A percentile compares a stretch with the other conserved stretches of the same genome.
phyloP scores from a whole-genome alignment of 2,797 vertebrate species.

The Psittacula echo region DNA sequence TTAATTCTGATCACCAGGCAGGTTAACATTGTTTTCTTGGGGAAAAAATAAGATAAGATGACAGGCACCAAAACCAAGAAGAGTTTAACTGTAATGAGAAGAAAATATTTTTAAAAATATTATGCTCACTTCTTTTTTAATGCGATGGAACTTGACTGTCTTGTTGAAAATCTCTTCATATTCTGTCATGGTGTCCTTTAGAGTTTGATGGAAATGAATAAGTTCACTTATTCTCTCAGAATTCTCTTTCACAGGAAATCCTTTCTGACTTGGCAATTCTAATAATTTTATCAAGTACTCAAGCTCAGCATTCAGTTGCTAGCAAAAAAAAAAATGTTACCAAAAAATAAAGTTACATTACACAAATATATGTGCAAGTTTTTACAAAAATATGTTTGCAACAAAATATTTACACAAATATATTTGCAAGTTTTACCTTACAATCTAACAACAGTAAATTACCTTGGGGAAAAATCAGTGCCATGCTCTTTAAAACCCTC shows the following conservation, averaged over 20 bases:
- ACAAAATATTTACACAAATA: no score
- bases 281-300: slow-evolving; percentile 80
- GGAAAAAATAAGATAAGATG: background rate
- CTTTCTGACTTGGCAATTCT: slow-evolving; percentile 78
- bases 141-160: slow-evolving; percentile 82
- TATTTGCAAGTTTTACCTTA: background rate
- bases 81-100: background rate
- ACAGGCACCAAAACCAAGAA: background rate
- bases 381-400: no score
- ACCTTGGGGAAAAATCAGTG: background rate
- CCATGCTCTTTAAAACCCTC: background rate
- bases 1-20: background rate
- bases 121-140: slow-evolving; percentile 81
- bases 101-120: background rate
- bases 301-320: slow-evolving; percentile 87
- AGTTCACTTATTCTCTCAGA: slow-evolving; percentile 82
- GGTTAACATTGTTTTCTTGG: background rate
- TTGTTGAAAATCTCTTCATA: slow-evolving; percentile 83
- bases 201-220: slow-evolving; percentile 78
- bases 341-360: background rate
- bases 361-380: background rate
- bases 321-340: background rate
- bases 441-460: background rate
- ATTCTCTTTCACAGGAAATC: slow-evolving; percentile 75
- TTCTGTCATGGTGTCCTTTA: slow-evolving; percentile 81